phyloP scores from a whole-genome alignment of 2,888 invertebrate genomes.

The Caenorhabditis angaria region DNA sequence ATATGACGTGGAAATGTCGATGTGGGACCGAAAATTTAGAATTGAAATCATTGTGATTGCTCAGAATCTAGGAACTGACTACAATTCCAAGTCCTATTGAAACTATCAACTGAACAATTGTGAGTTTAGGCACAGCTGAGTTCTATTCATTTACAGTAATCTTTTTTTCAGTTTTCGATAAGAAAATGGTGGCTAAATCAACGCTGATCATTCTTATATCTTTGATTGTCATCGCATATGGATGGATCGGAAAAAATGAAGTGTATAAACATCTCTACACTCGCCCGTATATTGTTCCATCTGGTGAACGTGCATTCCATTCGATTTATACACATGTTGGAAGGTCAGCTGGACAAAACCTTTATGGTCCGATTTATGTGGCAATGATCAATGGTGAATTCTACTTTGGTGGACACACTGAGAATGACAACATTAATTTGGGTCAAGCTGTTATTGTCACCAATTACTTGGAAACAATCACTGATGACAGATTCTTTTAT shows the following conservation, averaged over 20 bases:
- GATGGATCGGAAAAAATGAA: background rate
- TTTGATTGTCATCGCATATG: background rate
- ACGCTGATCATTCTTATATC: background rate
- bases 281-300: background rate
- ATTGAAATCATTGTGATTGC: background rate
- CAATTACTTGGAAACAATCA: background rate
- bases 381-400: background rate
- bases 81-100: background rate
- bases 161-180: background rate
- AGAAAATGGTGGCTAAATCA: background rate
- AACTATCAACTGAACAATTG: conserved; percentile 4
- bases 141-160: background rate
- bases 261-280: background rate
- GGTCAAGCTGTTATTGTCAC: background rate
- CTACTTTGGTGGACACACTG: background rate
- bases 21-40: background rate
- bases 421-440: background rate
- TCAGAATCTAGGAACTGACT: background rate
- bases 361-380: background rate
- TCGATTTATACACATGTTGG: background rate
- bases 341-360: background rate
- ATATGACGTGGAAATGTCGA: background rate
- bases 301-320: background rate
- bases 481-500: background rate
- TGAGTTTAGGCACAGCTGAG: background rate